These are phyloP conservation scores for Phylloscopus collybita DNA, from an alignment of 2,797 vertebrate species.

Conservation along the genomic window DNA sequence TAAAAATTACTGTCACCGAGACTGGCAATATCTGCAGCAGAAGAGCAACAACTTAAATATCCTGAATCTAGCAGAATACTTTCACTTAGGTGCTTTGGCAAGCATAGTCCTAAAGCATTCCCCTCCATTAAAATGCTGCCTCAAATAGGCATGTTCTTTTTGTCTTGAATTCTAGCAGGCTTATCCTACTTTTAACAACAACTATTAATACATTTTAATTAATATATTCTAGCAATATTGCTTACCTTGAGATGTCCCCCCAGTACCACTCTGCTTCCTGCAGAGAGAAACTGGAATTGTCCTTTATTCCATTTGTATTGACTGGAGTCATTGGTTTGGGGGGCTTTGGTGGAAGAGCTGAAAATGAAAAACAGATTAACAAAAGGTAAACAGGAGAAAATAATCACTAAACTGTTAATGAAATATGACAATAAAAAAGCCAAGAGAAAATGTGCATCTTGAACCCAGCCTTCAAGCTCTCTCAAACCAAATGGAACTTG, in stretches of 20 bases:
- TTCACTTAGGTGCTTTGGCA: not conserved
- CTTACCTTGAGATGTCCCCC: constrained; percentile 97
- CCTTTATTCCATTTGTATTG: constrained; percentile 83
- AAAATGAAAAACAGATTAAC: constrained; percentile 55
- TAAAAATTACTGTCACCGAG: not conserved
- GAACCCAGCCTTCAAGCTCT: not conserved
- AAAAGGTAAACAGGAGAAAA: not conserved
- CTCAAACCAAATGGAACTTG: not conserved
- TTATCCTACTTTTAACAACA: not conserved
- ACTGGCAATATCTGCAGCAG: not conserved
- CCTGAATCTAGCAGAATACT: not conserved
- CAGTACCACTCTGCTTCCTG: constrained; percentile 98
- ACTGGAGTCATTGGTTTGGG: constrained; percentile 87
- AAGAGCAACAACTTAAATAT: not conserved
- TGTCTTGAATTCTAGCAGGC: not conserved
- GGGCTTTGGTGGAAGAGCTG: constrained; percentile 96
- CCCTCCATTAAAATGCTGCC: not conserved
- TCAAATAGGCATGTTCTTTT: not conserved
- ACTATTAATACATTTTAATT: not conserved
- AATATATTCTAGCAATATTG: not conserved
- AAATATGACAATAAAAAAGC: not conserved
- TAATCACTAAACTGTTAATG: not conserved
- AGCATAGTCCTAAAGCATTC: not conserved
- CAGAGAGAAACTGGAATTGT: constrained; percentile 82
- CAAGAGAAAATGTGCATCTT: not conserved